Base-by-base conservation (phyloP, 2,797 vertebrate genomes). In the Tinamus major region DNA sequence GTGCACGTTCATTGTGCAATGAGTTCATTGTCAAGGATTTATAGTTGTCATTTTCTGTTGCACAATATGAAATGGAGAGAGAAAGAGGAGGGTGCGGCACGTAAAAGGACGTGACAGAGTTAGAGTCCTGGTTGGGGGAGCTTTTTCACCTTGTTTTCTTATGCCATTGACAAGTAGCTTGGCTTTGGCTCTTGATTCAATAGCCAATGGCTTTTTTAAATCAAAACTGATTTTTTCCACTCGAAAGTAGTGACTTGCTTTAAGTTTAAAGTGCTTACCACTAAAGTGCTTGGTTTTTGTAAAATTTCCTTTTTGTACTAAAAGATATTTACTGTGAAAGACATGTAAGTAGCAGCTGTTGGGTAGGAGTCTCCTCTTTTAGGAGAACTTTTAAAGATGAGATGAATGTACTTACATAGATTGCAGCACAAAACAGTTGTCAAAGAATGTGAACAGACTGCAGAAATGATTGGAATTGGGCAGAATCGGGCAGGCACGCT, bases 11-110 rank as follows among this genome's bases (percentile, higher is more conserved):
- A 3, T 95, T 96, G 93, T 93, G 95, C 94, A 96, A 95, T 5
- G n/a, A 71, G 61, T 62, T 42, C 93, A 76, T 87, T 87, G 84
- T 94, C 84, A 87, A 49, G 63, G 79, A 48, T 72, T 89, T 88
- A 59, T 91, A 55, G 89, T 91, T 94, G 89, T 61, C 70, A 26
- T 94, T 85, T 90, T 78, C 85, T 79, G 4, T 96, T 95, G 93
- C 95, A 86, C 91, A 96, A 96, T 8, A 2, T 1, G 18, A 46
- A 49, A 23, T 21, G 46, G 35, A 24, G 85, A 65, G 77, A 84
- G 84, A 13, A 49, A 51, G 85, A 44, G 13, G 89, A 93, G 90
- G 90, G 90, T 77, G 93, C 69, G 88, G 85, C 82, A 83, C 49
- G 21, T 12, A 35, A n/a, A 67, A 12, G 46, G 44, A 84, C 2